Base-by-base conservation (phyloP, 2,797 vertebrate genomes). In the Sebastes vulpes region DNA sequence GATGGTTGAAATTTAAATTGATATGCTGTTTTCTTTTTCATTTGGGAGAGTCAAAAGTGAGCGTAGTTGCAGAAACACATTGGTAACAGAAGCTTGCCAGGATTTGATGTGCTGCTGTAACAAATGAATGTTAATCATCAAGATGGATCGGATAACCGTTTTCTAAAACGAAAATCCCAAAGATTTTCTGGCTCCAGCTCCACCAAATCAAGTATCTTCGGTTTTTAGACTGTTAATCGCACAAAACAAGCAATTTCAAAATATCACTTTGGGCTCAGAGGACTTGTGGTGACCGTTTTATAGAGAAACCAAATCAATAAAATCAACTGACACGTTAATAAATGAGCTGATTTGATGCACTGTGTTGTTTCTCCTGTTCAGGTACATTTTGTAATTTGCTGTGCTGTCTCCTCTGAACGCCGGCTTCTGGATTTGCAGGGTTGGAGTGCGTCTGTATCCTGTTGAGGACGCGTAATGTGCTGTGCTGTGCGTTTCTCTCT, bases 391-490 rank as follows among this genome's bases (percentile, higher is more conserved):
- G 53, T 42, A 26, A 57, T 78, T 66, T 75, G 23, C 58, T 20
- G 6, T 74, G 65, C 61, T 8, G 52, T 57, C 75, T 75, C 57
- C n/a, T 18, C 11, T 66, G 65, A 56, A 63, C 5, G 65, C 23
- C 38, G 72, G 32, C 71, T 72, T 21, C 23, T 53, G 68, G 48
- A 65, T 80, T 20, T 58, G 31, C 60, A 35, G 42, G 50, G 57
- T n/a, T 38, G 64, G 50, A 68, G 65, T 29, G 21, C 71, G 60
- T 42, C 48, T 67, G 64, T 5, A 29, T 79, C 82, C 81, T 80
- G 70, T 9, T 76, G 76, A 73, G 64, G 69, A 77, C 38, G 31
- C 67, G 29, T 54, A 60, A 81, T 71, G 72, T 71, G 57, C 46
- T 59, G 56, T 16, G 77, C 59, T 69, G 35, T 53, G 74, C 35